A percentile compares a stretch with the other conserved stretches of the same genome.
phyloP scores from a whole-genome alignment of 2,113 vertebrate species.

The Rutilus rutilus region DNA sequence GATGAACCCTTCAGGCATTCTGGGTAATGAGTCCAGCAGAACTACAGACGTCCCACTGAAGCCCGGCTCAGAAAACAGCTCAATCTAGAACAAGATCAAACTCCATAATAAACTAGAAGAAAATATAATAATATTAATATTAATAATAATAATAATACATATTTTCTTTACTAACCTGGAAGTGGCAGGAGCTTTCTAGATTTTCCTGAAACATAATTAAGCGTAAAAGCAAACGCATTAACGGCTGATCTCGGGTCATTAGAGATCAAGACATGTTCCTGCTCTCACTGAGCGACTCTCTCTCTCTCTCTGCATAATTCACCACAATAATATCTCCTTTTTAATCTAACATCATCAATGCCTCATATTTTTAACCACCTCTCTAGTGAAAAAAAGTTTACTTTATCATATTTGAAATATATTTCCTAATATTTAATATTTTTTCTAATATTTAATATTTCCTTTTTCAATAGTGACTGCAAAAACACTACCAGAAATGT shows the following conservation, averaged over 20 bases:
- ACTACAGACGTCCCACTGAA: constrained; percentile 81
- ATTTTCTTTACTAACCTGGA: constrained; percentile 67
- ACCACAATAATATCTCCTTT: no score
- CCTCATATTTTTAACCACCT: no score
- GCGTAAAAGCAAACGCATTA: not conserved
- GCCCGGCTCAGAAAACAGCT: constrained; percentile 87
- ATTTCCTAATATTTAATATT: no score
- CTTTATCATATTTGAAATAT: no score
- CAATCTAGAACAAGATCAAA: constrained; percentile 77
- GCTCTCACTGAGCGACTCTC: no score
- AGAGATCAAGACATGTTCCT: not conserved
- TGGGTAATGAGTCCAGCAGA: constrained; percentile 76
- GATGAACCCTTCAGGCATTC: constrained; percentile 77
- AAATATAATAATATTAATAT: not conserved
- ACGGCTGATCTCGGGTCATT: no score
- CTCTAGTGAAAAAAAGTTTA: no score
- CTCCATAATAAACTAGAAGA: not conserved
- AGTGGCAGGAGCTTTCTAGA: constrained; percentile 64
- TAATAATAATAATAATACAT: not conserved
- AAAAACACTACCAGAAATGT: no score
- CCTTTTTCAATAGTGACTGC: no score
- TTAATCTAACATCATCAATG: no score
- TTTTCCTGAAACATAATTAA: constrained; percentile 66
- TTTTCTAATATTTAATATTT: no score
- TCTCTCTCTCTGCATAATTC: no score